These are phyloP conservation scores for Caenorhabditis virilis DNA, from an alignment of 2,888 invertebrate genomes.

Conservation along the genomic window DNA sequence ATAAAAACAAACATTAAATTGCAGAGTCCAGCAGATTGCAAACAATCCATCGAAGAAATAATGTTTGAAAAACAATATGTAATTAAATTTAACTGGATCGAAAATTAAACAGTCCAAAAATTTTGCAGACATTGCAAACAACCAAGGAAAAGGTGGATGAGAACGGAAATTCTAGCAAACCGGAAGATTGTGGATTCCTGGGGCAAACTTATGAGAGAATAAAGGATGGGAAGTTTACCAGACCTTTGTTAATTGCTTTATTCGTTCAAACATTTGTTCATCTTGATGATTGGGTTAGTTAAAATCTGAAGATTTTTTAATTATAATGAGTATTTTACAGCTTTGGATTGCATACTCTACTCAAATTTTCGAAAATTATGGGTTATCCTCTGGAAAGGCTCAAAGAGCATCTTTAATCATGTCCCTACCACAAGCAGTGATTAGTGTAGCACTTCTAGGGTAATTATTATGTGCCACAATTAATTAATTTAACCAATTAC, in stretches of 20 bases:
- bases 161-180: slow-evolving; percentile 33
- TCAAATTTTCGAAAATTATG: slow-evolving; percentile 59
- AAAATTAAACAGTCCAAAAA: slow-evolving; percentile 2
- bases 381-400: slow-evolving; percentile 45
- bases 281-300: slow-evolving; percentile 62
- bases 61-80: slow-evolving; percentile 32
- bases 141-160: slow-evolving; percentile 29
- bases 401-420: slow-evolving; percentile 57
- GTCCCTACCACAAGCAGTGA: slow-evolving; percentile 50
- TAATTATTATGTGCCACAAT: too few species aligned
- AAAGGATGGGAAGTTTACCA: slow-evolving; percentile 51
- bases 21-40: slow-evolving; percentile 30
- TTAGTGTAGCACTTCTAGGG: slow-evolving; percentile 50
- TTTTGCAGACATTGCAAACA: slow-evolving; percentile 26
- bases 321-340: slow-evolving; percentile 37
- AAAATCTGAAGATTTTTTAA: background rate
- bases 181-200: slow-evolving; percentile 2
- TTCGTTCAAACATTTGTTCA: slow-evolving; percentile 62
- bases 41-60: slow-evolving; percentile 40
- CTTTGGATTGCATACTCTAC: slow-evolving; percentile 66
- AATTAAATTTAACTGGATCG: slow-evolving; percentile 7
- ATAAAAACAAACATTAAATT: too few species aligned
- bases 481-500: slow-evolving; percentile 8
- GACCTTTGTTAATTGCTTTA: slow-evolving; percentile 56
- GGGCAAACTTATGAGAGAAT: slow-evolving; percentile 11